phyloP scores from a whole-genome alignment of 2,888 invertebrate genomes.

The Pelosia muscerda region DNA sequence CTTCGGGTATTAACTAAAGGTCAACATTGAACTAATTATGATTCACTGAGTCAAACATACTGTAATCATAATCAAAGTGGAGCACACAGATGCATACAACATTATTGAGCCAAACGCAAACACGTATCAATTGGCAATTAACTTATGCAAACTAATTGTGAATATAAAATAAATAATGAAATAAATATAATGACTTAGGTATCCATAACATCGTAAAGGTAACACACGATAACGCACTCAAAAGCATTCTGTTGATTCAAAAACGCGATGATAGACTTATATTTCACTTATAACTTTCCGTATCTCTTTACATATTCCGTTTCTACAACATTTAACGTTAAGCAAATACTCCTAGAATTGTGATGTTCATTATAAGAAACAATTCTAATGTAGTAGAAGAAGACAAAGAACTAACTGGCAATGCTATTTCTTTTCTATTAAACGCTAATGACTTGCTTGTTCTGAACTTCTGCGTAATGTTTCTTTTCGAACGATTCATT shows the following conservation, averaged over 20 bases:
- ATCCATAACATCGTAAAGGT: no score
- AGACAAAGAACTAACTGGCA: no score
- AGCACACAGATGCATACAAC: neutral
- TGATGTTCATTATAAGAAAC: neutral
- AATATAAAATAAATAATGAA: no score
- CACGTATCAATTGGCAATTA: no score
- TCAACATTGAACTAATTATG: no score
- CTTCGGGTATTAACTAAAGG: neutral
- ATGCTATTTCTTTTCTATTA: neutral
- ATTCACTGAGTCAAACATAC: neutral
- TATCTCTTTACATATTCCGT: neutral
- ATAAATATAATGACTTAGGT: no score
- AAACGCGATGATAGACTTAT: neutral
- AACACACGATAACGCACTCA: neutral
- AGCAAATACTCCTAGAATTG: neutral
- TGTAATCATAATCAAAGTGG: neutral
- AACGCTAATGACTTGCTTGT: slow-evolving; percentile 6
- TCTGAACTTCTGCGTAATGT: slow-evolving; percentile 2
- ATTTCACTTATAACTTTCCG: neutral
- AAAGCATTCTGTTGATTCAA: no score
- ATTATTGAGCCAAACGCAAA: no score
- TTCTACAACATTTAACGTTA: neutral
- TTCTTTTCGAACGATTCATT: neutral
- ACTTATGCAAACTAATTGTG: no score
- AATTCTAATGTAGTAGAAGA: neutral